Base-by-base conservation (phyloP, 2,113 vertebrate species). In the Otis tarda region DNA sequence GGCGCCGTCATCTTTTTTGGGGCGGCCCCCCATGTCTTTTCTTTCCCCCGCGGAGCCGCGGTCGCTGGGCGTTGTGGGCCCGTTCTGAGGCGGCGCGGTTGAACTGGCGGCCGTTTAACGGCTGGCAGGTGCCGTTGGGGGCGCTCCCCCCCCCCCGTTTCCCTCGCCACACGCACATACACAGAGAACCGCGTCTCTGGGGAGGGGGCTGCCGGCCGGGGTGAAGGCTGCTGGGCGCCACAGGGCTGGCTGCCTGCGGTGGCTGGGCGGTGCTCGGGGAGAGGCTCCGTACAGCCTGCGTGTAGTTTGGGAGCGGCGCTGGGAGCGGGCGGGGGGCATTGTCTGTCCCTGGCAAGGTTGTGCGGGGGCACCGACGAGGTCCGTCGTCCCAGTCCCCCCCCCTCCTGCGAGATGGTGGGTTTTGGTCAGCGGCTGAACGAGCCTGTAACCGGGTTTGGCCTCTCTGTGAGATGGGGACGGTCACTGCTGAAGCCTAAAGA, bases 61-160 rank as follows among this genome's bases (percentile, higher is more conserved):
- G 45, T 57, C 25, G 52, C 53, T 17, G 45, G 27, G 41, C 56
- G 50, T 17, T 41, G 33, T 41, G 82, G 47, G 59, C 65, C 30
- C 65, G 10, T 23, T 56, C 15, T 2, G 73, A 45, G 63, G 33
- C 68, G 11, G 56, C 35, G 14, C 35, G 20, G 61, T 12, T 14
- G 52, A 31, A 4, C 27, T 68, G 67, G 23, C 53, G 81, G 50
- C 82, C 28, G 79, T n/a, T 61, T 24, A 73, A 61, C 87, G 49
- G 79, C 64, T 47, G 70, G 75, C 94, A 95, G 92, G 96, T 96
- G 93, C 56, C 41, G 43, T 55, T 71, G 22, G 50, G 53, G 65
- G 30, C 33, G 31, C 7, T 24, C 50, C 49, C 49, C 9, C 19
- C 21, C 49, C 49, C 49, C 22, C 20, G 49, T 23, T 50, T 50